Evolutionary conservation across 2,797 vertebrate species (phyloP).

Genomic region (Notamacropus eugenii): DNA sequence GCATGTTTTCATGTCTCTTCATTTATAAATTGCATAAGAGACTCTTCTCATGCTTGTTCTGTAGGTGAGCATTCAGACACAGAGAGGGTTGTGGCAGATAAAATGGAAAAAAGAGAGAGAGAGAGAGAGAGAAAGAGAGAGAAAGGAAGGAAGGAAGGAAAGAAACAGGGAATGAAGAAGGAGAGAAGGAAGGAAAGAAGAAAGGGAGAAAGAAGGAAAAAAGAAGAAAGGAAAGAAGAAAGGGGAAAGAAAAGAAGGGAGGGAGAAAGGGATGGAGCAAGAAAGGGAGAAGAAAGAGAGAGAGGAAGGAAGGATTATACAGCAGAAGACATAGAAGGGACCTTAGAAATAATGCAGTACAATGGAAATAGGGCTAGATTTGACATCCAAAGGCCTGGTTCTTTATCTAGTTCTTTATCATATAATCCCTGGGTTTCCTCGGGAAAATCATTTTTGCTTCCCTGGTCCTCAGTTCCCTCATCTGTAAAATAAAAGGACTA

Average conservation of each 20-base stretch:
- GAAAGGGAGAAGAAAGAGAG: too few species aligned
- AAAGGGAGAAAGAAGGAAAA: too few species aligned
- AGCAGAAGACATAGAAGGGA: neutral
- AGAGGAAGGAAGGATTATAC: neutral
- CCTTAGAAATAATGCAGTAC: neutral
- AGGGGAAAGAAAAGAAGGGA: neutral
- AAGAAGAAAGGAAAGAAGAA: neutral
- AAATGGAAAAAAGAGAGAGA: neutral
- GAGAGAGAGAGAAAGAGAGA: accelerated
- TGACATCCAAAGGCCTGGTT: neutral
- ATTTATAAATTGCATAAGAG: neutral
- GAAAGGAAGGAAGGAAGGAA: too few species aligned
- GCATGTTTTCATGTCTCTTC: neutral
- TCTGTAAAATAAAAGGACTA: neutral
- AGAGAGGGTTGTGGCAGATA: neutral
- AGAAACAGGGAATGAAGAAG: too few species aligned
- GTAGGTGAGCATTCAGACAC: neutral
- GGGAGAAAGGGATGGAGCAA: too few species aligned
- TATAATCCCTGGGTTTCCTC: neutral
- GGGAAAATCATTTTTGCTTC: neutral
- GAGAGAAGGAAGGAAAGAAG: neutral
- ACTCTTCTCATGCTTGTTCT: neutral
- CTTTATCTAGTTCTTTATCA: neutral
- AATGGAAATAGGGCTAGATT: neutral
- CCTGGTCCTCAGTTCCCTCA: neutral